Percentiles rank a stretch among this genome's conserved stretches.
These are phyloP conservation scores for Turritopsis dohrnii DNA, from an alignment of 30 jellyfish, hydroid and myxozoan species.

Conservation along the genomic window DNA sequence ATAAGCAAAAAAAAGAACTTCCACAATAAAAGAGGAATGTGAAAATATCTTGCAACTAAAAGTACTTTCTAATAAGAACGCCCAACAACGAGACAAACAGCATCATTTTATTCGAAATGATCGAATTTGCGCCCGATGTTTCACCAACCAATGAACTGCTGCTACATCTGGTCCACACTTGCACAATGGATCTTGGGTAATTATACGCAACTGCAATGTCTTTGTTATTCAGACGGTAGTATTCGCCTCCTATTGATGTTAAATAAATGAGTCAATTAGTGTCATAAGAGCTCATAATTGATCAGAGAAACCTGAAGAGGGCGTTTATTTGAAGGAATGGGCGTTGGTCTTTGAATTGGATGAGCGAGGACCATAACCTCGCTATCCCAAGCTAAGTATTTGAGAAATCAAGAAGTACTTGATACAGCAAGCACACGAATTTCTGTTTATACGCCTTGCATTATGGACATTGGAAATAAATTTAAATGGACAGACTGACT, in stretches of 20 bases:
- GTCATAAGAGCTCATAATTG: neutral
- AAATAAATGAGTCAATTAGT: neutral
- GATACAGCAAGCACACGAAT: no score
- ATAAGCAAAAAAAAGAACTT: neutral
- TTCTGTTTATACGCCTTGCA: neutral
- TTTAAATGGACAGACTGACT: no score
- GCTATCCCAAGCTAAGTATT: no score
- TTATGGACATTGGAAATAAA: neutral
- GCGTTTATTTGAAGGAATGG: no score
- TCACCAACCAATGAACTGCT: neutral
- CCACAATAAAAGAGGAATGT: neutral
- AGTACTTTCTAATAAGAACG: neutral
- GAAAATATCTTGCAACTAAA: neutral
- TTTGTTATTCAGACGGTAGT: constrained; percentile 5
- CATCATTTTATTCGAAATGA: neutral
- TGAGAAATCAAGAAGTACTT: no score
- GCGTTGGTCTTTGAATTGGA: no score
- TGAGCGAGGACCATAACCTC: no score
- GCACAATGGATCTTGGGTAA: neutral
- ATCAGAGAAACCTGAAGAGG: neutral
- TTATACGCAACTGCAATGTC: neutral
- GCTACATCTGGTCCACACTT: constrained; percentile 13
- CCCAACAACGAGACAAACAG: neutral
- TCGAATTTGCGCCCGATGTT: neutral
- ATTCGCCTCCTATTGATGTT: neutral